Conservation (phyloP, 2,113 vertebrate genomes). For the Neogobius melanostomus region DNA sequence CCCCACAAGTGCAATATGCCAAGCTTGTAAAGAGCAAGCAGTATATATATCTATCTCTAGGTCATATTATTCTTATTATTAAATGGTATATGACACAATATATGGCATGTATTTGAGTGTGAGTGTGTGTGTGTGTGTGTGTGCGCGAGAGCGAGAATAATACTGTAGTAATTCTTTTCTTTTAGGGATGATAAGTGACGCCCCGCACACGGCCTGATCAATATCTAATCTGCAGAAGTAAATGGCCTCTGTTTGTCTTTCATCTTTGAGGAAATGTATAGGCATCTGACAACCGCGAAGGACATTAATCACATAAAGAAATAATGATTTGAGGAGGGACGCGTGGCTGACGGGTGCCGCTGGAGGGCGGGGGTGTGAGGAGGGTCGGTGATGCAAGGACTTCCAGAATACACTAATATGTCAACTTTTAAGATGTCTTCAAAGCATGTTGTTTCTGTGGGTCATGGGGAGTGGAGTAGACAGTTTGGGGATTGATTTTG, state of each 20-base stretch:
- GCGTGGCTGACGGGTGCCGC: neutral
- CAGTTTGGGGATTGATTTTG: too few species aligned
- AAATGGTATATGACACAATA: too few species aligned
- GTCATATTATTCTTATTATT: too few species aligned
- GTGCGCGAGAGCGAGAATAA: conserved; percentile 13
- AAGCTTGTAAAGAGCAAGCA: too few species aligned
- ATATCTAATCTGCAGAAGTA: conserved; percentile 83
- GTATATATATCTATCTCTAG: too few species aligned
- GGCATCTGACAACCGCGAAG: conserved; percentile 72
- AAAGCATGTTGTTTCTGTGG: too few species aligned
- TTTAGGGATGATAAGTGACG: conserved; percentile 74
- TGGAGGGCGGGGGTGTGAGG: neutral
- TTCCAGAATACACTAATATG: neutral
- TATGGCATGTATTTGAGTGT: too few species aligned
- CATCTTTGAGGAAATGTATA: conserved; percentile 78
- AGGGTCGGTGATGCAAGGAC: neutral
- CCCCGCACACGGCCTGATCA: conserved; percentile 77
- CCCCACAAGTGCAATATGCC: too few species aligned
- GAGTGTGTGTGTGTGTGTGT: neutral
- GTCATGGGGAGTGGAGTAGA: too few species aligned
- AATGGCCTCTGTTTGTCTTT: conserved; percentile 83
- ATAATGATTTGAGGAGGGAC: conserved; percentile 62
- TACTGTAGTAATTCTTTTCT: conserved; percentile 59
- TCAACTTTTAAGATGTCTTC: too few species aligned
- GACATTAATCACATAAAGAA: conserved; percentile 78